A percentile compares a stretch with the other conserved stretches of the same genome.
These are phyloP conservation scores for Ctenomys sociabilis DNA, from an alignment of 2,113 vertebrate species.

Conservation along the genomic window DNA sequence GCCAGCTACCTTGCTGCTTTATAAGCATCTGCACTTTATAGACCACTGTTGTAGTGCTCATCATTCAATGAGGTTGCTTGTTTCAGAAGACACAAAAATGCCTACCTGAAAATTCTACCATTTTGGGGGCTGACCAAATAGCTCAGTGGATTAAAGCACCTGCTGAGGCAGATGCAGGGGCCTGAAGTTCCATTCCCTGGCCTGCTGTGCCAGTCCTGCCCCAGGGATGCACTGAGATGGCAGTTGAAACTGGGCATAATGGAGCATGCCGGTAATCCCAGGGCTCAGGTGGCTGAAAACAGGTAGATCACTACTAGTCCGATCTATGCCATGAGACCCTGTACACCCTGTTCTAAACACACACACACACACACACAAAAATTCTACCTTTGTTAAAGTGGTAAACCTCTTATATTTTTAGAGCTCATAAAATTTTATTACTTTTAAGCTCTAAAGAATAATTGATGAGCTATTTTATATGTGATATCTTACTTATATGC, in stretches of 20 bases:
- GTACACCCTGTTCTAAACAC: too few relatives aligned
- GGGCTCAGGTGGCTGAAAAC: too few relatives aligned
- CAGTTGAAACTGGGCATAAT: too few relatives aligned
- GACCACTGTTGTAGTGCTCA: neutral
- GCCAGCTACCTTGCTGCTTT: neutral
- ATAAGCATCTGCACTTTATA: neutral
- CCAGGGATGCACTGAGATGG: too few relatives aligned
- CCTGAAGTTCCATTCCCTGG: too few relatives aligned
- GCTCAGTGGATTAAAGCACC: too few relatives aligned
- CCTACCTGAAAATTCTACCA: neutral
- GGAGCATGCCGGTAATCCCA: too few relatives aligned
- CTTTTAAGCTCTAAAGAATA: neutral
- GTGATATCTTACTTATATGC: neutral
- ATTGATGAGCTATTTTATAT: neutral
- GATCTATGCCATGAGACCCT: too few relatives aligned
- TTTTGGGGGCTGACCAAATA: neutral
- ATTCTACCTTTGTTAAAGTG: conserved; percentile 15
- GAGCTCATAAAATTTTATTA: neutral
- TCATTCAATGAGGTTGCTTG: neutral
- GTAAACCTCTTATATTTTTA: conserved; percentile 8
- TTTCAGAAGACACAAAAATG: neutral
- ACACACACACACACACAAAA: too few relatives aligned
- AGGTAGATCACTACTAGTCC: too few relatives aligned
- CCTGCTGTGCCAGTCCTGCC: too few relatives aligned
- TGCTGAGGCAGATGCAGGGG: too few relatives aligned